Conservation (phyloP, 2,888 invertebrate genomes). For the Apoda limacodes region DNA sequence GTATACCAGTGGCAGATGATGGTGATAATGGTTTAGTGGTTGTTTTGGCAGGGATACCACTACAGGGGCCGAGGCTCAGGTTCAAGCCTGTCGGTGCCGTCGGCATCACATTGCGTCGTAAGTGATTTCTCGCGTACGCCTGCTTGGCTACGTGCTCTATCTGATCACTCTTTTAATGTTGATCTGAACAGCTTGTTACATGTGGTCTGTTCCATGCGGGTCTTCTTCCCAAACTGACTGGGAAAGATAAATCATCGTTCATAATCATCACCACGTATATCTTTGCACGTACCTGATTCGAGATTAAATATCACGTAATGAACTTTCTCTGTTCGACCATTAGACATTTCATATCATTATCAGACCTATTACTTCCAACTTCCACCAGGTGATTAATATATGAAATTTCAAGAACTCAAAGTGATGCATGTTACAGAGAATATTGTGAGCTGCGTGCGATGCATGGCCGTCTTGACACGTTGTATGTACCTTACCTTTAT, state of each 20-base stretch:
- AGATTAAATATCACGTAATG: slow-evolving; percentile 32
- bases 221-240: slow-evolving; percentile 52
- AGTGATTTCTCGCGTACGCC: slow-evolving; percentile 58
- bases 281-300: slow-evolving; percentile 53
- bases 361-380: slow-evolving; percentile 36
- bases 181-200: slow-evolving; percentile 45
- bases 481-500: too few relatives aligned
- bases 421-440: slow-evolving; percentile 45
- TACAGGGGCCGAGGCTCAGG: slow-evolving; percentile 78
- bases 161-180: slow-evolving; percentile 41
- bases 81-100: slow-evolving; percentile 87
- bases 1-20: slow-evolving; percentile 6
- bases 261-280: slow-evolving; percentile 44
- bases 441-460: slow-evolving; percentile 28
- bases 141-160: slow-evolving; percentile 40
- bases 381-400: slow-evolving; percentile 29
- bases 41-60: slow-evolving; percentile 71
- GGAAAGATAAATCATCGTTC: slow-evolving; percentile 46
- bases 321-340: slow-evolving; percentile 38
- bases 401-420: slow-evolving; percentile 35
- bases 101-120: slow-evolving; percentile 77
- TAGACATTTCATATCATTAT: slow-evolving; percentile 43
- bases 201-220: slow-evolving; percentile 50
- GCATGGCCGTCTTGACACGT: slow-evolving; percentile 49
- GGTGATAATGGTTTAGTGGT: slow-evolving; percentile 36